phyloP scores from a whole-genome alignment of 2,113 vertebrate species.

The Ctenomys sociabilis region DNA sequence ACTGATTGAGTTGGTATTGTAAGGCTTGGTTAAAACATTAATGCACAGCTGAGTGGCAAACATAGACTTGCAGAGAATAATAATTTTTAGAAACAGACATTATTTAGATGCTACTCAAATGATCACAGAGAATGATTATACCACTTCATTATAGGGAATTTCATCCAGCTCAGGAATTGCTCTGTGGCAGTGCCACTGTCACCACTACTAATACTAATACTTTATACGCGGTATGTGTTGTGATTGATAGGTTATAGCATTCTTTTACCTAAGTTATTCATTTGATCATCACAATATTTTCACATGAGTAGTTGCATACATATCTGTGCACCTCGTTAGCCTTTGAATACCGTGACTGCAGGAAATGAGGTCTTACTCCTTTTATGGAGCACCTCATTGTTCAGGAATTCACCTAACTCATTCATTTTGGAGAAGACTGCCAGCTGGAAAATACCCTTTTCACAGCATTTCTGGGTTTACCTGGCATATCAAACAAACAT shows the following conservation, averaged over 20 bases:
- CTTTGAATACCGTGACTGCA: background rate
- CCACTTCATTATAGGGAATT: background rate
- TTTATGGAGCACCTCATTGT: background rate
- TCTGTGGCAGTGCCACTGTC: background rate
- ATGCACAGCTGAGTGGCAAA: constrained; percentile 58
- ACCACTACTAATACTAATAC: background rate
- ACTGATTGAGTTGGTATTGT: background rate
- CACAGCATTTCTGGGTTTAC: background rate
- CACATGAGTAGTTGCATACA: background rate
- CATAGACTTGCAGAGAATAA: constrained; percentile 63
- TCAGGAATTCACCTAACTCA: background rate
- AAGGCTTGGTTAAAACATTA: constrained; percentile 51
- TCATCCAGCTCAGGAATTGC: background rate
- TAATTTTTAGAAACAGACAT: constrained; percentile 63
- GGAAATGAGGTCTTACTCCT: background rate
- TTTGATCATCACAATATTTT: background rate
- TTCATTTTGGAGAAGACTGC: constrained; percentile 30
- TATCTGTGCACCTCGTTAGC: background rate
- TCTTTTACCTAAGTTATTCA: background rate
- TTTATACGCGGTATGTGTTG: background rate
- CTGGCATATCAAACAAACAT: background rate
- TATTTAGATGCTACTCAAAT: constrained; percentile 48
- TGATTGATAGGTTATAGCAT: background rate
- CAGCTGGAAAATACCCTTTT: background rate
- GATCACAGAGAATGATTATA: constrained; percentile 20